These are phyloP conservation scores for Lutraria rhynchaena DNA, from an alignment of 1,140 invertebrate genomes.

Conservation along the genomic window DNA sequence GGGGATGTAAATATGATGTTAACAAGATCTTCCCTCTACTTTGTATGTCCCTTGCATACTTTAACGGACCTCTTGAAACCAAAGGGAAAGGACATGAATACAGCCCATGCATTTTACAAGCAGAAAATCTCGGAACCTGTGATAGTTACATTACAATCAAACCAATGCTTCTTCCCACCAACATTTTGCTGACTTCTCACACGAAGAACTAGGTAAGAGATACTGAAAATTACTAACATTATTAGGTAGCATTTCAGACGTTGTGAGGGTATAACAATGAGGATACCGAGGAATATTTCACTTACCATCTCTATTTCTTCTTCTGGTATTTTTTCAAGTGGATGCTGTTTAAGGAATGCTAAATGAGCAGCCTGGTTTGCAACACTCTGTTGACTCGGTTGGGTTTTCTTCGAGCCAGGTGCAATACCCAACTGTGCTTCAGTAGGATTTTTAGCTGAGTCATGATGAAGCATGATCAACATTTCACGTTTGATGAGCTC, in stretches of 20 bases:
- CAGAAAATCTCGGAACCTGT: too few species aligned
- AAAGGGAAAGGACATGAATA: too few species aligned
- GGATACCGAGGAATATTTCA: background rate
- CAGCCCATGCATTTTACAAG: too few species aligned
- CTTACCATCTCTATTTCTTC: conserved; percentile 88
- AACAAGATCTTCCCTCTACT: too few species aligned
- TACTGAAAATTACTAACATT: too few species aligned
- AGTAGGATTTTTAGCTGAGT: conserved; percentile 84
- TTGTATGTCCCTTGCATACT: too few species aligned
- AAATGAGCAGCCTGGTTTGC: conserved; percentile 87
- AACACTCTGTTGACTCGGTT: conserved; percentile 77
- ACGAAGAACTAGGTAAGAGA: too few species aligned
- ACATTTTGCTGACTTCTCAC: too few species aligned
- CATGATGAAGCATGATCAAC: conserved; percentile 96
- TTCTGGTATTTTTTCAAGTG: conserved; percentile 89
- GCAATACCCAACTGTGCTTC: conserved; percentile 78
- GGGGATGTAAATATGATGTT: too few species aligned
- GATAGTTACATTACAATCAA: conserved; percentile 67
- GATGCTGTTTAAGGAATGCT: conserved; percentile 92
- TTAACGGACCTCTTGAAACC: too few species aligned
- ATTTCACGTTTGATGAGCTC: conserved; percentile 99
- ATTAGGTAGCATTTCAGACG: too few species aligned
- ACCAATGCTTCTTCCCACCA: background rate
- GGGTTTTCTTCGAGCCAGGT: conserved; percentile 77
- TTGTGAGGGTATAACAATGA: too few species aligned